Percentiles rank a stretch among this genome's conserved stretches.
These are phyloP conservation scores for Thereva unica DNA, from an alignment of 2,888 invertebrate genomes.

Conservation along the genomic window DNA sequence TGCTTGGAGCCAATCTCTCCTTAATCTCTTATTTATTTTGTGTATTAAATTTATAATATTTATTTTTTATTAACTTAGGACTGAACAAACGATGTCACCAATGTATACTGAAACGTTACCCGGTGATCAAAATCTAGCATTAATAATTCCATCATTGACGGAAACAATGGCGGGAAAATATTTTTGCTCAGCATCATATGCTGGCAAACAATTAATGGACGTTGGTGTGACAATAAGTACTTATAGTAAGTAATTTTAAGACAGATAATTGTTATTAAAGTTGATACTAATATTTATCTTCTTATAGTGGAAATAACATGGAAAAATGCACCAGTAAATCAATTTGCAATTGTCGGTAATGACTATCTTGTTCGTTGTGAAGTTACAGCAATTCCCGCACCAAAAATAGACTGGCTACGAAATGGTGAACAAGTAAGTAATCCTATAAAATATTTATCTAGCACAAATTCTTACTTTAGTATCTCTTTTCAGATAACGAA, in stretches of 20 bases:
- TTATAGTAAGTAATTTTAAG: slow-evolving; percentile 63
- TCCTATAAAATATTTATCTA: background rate
- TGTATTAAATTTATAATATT: no score
- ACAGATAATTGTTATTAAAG: background rate
- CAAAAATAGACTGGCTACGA: slow-evolving; percentile 84
- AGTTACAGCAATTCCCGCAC: slow-evolving; percentile 82
- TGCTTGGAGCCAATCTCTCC: no score
- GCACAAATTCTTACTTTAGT: background rate
- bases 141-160: slow-evolving; percentile 75
- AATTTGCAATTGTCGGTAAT: slow-evolving; percentile 76
- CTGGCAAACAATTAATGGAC: slow-evolving; percentile 67
- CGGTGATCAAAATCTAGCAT: slow-evolving; percentile 67
- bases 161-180: slow-evolving; percentile 80
- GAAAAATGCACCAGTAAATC: slow-evolving; percentile 82
- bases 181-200: slow-evolving; percentile 81
- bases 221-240: slow-evolving; percentile 73
- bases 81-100: slow-evolving; percentile 60
- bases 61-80: slow-evolving; percentile 46
- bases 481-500: no score
- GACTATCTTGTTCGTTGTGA: slow-evolving; percentile 81
- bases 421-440: slow-evolving; percentile 68
- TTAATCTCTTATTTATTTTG: no score
- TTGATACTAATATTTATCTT: background rate
- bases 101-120: slow-evolving; percentile 71
- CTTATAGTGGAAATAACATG: slow-evolving; percentile 79